phyloP scores from a whole-genome alignment of 2,888 invertebrate species.

The Villa cingulata region DNA sequence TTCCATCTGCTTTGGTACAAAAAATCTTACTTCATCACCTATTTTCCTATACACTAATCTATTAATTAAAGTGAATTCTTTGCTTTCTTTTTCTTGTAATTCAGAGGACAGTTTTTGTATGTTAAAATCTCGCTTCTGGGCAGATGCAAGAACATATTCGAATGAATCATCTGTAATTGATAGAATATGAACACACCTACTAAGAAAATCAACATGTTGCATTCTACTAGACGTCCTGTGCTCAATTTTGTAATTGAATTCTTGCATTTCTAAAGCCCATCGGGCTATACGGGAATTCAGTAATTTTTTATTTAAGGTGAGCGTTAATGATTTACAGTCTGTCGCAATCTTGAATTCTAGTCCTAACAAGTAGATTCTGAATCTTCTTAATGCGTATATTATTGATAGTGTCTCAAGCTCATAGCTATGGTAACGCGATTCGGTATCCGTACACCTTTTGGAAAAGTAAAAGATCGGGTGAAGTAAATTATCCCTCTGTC shows the following conservation, averaged over 20 bases:
- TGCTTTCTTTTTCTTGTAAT: conserved; percentile 13
- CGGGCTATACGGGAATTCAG: conserved; percentile 14
- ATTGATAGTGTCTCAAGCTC: conserved; percentile 17
- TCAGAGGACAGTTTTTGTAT: conserved; percentile 14
- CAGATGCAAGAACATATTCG: conserved; percentile 8
- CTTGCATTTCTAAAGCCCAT: conserved; percentile 11
- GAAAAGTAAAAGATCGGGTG: conserved; percentile 21
- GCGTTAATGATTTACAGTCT: conserved; percentile 13
- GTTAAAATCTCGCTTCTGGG: conserved; percentile 13
- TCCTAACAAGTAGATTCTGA: conserved; percentile 14
- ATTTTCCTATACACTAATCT: conserved; percentile 10
- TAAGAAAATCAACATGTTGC: conserved; percentile 15
- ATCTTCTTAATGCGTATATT: conserved; percentile 16
- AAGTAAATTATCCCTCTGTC: conserved; percentile 9
- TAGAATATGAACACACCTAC: conserved; percentile 10
- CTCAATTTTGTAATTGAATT: conserved; percentile 13
- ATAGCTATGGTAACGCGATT: conserved; percentile 12
- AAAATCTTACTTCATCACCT: conserved; percentile 6
- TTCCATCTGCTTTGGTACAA: conserved; percentile 16
- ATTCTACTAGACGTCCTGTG: conserved; percentile 11
- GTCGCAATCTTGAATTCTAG: conserved; percentile 15
- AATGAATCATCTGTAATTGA: conserved; percentile 7
- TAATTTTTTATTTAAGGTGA: conserved; percentile 14
- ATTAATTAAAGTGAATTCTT: conserved; percentile 6
- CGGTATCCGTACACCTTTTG: conserved; percentile 9